Conservation (phyloP, 2,888 invertebrate species). For the Cinara cedri region DNA sequence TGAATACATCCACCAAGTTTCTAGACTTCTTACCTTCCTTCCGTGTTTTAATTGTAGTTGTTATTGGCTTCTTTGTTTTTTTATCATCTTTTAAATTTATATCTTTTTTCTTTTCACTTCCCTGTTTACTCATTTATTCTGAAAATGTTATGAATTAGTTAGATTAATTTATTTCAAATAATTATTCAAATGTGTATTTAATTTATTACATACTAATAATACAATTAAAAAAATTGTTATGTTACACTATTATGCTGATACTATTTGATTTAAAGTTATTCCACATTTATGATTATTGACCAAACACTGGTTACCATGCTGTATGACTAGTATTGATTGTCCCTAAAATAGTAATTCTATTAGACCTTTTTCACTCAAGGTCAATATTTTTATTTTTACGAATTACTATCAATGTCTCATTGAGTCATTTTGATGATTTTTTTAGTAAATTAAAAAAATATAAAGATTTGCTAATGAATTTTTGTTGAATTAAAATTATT, state of each 20-base stretch:
- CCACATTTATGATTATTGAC: background rate
- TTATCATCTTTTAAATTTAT: constrained; percentile 50
- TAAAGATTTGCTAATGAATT: too few relatives aligned
- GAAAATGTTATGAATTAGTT: background rate
- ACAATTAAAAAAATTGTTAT: background rate
- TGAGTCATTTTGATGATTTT: too few relatives aligned
- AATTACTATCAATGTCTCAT: too few relatives aligned
- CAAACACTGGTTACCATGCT: background rate
- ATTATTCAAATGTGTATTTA: background rate
- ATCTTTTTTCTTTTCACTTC: constrained; percentile 38
- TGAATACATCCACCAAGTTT: constrained; percentile 83
- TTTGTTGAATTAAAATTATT: too few relatives aligned
- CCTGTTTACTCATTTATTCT: constrained; percentile 46
- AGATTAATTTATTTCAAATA: background rate
- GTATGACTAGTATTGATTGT: too few relatives aligned
- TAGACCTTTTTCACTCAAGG: too few relatives aligned
- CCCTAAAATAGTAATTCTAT: too few relatives aligned
- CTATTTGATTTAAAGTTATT: background rate
- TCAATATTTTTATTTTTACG: too few relatives aligned
- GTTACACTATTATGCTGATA: background rate
- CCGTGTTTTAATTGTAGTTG: constrained; percentile 56
- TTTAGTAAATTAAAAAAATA: too few relatives aligned
- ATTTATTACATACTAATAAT: background rate
- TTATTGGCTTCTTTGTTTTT: constrained; percentile 57
- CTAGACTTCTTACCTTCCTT: constrained; percentile 67